Evolutionary conservation across 2,888 invertebrate genomes (phyloP).

Genomic region (Gasteruption jaculator): DNA sequence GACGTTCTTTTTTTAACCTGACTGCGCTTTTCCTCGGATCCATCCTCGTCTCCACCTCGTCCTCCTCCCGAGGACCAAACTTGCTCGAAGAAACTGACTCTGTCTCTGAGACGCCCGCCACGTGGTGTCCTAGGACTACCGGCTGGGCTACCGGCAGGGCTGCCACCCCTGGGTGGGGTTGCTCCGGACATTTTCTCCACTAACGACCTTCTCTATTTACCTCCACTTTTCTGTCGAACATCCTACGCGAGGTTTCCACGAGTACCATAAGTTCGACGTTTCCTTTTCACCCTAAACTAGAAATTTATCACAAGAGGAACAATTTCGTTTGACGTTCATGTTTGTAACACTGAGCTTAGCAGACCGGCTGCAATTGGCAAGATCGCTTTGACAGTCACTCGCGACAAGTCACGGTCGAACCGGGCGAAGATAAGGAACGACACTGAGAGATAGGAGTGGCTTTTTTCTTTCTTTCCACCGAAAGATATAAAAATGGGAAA

Average conservation of each 20-base stretch:
- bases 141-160: constrained; percentile 24
- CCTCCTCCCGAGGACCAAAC: constrained; percentile 74
- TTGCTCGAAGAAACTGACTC: constrained; percentile 77
- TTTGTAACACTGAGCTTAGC: too few species aligned
- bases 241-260: too few species aligned
- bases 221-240: constrained; percentile 15
- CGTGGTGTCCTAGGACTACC: constrained; percentile 46
- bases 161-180: constrained; percentile 28
- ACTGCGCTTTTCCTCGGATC: constrained; percentile 42
- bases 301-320: constrained; percentile 10
- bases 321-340: too few species aligned
- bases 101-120: constrained; percentile 60
- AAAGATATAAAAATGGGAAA: not conserved
- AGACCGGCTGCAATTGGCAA: too few species aligned
- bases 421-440: too few species aligned
- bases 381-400: too few species aligned
- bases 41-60: constrained; percentile 50
- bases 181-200: constrained; percentile 24
- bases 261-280: not conserved
- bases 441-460: too few species aligned
- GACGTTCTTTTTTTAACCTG: constrained; percentile 46
- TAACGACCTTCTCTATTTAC: constrained; percentile 10
- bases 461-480: too few species aligned
- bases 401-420: too few species aligned
- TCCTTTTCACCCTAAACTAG: not conserved